phyloP scores from a whole-genome alignment of 2,113 vertebrate species.

The Neotoma lepida region DNA sequence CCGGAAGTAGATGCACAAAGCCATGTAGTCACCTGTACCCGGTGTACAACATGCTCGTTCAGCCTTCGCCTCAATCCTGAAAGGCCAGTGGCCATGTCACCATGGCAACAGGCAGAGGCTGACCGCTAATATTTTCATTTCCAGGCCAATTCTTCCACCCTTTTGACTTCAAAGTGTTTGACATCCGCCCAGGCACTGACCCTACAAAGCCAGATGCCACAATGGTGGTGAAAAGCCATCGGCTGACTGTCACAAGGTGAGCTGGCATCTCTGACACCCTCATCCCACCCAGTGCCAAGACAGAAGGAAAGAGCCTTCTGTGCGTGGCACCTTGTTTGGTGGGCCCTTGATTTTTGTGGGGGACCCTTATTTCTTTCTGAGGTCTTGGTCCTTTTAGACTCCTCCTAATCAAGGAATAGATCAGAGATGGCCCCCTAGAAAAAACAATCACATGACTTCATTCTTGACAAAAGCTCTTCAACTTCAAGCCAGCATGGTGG shows the following conservation, averaged over 20 bases:
- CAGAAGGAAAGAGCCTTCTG: not conserved
- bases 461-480: not conserved
- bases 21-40: not conserved
- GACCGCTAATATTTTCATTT: slow-evolving; percentile 57
- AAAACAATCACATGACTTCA: not conserved
- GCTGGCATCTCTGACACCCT: not conserved
- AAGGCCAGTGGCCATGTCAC: not conserved
- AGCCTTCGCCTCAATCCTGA: not conserved
- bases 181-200: slow-evolving; percentile 88
- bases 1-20: not conserved
- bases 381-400: not conserved
- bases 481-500: not conserved
- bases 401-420: not conserved
- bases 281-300: not conserved
- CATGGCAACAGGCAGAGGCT: not conserved
- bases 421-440: not conserved
- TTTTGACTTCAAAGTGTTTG: slow-evolving; percentile 90
- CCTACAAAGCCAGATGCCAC: slow-evolving; percentile 94
- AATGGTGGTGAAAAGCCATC: slow-evolving; percentile 92
- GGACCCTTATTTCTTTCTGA: not conserved
- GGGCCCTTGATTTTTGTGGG: not conserved
- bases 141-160: slow-evolving; percentile 95
- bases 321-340: too few relatives aligned
- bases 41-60: too few relatives aligned
- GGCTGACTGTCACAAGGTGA: slow-evolving; percentile 94